These are phyloP conservation scores for Acanthoscelides obtectus DNA, from an alignment of 2,888 invertebrate genomes.

Conservation along the genomic window DNA sequence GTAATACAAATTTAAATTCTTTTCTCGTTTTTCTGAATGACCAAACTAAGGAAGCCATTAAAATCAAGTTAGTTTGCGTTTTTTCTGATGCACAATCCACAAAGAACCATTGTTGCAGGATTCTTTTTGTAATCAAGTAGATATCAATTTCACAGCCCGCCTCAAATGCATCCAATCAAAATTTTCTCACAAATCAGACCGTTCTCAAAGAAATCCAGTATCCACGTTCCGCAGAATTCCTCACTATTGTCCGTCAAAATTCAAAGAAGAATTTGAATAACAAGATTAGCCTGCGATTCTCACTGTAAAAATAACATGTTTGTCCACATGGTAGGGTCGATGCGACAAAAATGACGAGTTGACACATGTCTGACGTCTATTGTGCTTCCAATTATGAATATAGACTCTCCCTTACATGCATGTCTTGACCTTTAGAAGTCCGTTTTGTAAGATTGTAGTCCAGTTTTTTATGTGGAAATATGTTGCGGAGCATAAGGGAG, in stretches of 20 bases:
- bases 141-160: neutral
- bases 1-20: too few relatives aligned
- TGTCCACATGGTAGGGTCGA: conserved; percentile 21
- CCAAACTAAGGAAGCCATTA: too few relatives aligned
- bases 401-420: conserved; percentile 34
- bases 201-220: neutral
- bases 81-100: neutral
- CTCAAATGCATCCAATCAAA: neutral
- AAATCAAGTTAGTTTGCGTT: neutral
- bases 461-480: neutral
- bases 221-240: neutral
- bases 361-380: conserved; percentile 42
- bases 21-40: too few relatives aligned
- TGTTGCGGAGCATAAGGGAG: neutral
- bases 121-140: neutral
- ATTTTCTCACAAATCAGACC: neutral
- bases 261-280: conserved; percentile 6
- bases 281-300: conserved; percentile 9
- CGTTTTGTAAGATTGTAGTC: conserved; percentile 1
- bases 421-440: conserved; percentile 29
- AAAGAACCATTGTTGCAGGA: neutral
- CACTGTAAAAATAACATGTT: conserved; percentile 30
- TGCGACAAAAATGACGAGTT: conserved; percentile 9
- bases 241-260: neutral
- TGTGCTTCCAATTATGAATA: conserved; percentile 42